phyloP scores from a whole-genome alignment of 2,888 invertebrate genomes.

The Caenorhabditis doughertyi region DNA sequence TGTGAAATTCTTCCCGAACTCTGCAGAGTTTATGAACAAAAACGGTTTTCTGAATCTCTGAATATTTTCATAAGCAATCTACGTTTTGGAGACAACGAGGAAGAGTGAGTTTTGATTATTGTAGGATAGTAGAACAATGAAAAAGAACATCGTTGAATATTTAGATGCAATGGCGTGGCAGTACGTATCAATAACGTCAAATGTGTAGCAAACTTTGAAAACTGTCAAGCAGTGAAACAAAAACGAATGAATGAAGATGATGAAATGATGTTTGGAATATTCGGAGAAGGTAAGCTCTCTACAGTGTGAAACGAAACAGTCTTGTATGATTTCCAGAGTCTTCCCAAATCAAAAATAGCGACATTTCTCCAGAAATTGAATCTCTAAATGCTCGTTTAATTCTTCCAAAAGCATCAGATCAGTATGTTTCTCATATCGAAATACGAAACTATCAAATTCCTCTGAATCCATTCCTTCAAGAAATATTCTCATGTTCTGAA shows the following conservation, averaged over 20 bases:
- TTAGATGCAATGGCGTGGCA: conserved; percentile 15
- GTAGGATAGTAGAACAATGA: no score
- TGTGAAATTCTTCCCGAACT: conserved; percentile 52
- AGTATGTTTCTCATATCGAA: conserved; percentile 43
- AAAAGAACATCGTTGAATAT: background rate
- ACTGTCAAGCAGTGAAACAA: conserved; percentile 39
- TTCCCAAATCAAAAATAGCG: background rate
- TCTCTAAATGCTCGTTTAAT: conserved; percentile 43
- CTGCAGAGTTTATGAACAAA: conserved; percentile 36
- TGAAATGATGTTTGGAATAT: conserved; percentile 58
- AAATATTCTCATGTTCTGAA: conserved; percentile 18
- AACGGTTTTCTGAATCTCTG: conserved; percentile 35
- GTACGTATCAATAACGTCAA: conserved; percentile 8
- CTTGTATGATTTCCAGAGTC: conserved; percentile 7
- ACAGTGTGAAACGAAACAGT: background rate
- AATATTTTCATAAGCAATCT: conserved; percentile 27
- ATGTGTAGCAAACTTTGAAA: conserved; percentile 19
- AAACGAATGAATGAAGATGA: conserved; percentile 30
- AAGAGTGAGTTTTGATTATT: no score
- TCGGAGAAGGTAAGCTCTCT: conserved; percentile 23
- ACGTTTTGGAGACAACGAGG: conserved; percentile 1
- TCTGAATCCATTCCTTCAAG: conserved; percentile 13
- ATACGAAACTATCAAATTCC: conserved; percentile 44
- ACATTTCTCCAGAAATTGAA: conserved; percentile 13
- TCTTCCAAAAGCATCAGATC: conserved; percentile 37